Conservation (phyloP, 2,797 vertebrate genomes). For the Merluccius polli region DNA sequence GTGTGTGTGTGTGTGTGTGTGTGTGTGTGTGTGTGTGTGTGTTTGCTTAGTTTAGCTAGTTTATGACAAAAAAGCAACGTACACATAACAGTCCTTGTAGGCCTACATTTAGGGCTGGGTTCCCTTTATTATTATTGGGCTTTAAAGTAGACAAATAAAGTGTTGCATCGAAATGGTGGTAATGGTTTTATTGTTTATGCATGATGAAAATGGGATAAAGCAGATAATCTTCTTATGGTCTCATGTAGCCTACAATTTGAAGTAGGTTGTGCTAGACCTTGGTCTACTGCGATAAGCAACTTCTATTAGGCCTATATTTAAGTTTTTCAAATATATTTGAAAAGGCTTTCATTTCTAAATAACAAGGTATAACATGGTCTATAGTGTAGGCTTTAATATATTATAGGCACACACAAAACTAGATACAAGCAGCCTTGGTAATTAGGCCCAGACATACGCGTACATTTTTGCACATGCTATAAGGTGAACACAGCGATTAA, state of each 20-base stretch:
- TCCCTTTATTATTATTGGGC: neutral
- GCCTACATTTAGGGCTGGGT: neutral
- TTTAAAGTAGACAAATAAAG: too few species aligned
- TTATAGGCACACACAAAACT: neutral
- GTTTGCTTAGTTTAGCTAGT: neutral
- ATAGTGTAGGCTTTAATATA: neutral
- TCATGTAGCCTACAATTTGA: neutral
- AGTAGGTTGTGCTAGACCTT: neutral
- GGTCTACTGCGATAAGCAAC: too few species aligned
- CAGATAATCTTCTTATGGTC: neutral
- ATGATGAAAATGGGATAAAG: neutral
- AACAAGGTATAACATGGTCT: neutral
- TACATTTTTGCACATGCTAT: too few species aligned
- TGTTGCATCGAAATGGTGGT: neutral
- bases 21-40: constrained; percentile 12
- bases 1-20: constrained; percentile 12
- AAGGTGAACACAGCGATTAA: neutral
- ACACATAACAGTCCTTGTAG: neutral
- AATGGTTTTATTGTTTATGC: too few species aligned
- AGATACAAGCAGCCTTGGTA: neutral
- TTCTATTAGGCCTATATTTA: neutral
- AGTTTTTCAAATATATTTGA: neutral
- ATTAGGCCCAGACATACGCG: too few species aligned
- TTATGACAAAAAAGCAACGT: neutral
- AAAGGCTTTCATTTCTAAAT: neutral